Evolutionary conservation across 2,113 vertebrate species (phyloP), one percentile per base, ranked within the genome.

Genomic region (Mesocricetus auratus): DNA sequence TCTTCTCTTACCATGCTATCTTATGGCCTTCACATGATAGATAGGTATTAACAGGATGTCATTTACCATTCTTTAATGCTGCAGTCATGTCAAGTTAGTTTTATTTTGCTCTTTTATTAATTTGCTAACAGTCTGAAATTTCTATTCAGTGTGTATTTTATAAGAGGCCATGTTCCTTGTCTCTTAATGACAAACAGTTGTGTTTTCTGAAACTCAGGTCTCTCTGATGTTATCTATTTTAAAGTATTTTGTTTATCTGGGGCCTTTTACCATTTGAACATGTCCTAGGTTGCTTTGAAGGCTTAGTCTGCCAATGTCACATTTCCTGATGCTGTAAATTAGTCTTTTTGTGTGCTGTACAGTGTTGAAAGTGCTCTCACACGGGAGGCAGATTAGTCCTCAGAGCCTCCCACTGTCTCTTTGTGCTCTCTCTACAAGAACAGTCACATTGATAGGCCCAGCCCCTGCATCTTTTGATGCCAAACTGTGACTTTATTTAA

Each of bases 401-500:
- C 29, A 71, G 7, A 50, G 60, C 96, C 45, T 93, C 36, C 85
- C 79, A 79, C 68, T 81, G 93, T 39, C 22, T 93, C 71, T 96
- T 94, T 94, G 12, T 92, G 15, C 45, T 95, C 62, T 83, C 11
- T 77, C 12, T 97, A 97, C 50, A 87, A 69, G 95, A 93, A 16
- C 1, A 88, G 7, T 90, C 58, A 86, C 64, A 94, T 96, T 78
- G 95, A 96, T 91, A 89, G n/a, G 47, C 73, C 87, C 24, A 42
- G 0, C 22, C 90, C 13, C 39, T 94, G 86, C 29, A 29, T 96
- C 97, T 93, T 93, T 68, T 87, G 75, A 95, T 78, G 81, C 16
- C 83, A 88, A 74, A 9, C 22, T 91, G 33, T 73, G 69, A 95
- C 42, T 95, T 53, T 50, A 79, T 96, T 97, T 95, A 98, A 97